These are phyloP conservation scores for Sebastes nivosus DNA, from an alignment of 2,797 vertebrate genomes.

Conservation along the genomic window DNA sequence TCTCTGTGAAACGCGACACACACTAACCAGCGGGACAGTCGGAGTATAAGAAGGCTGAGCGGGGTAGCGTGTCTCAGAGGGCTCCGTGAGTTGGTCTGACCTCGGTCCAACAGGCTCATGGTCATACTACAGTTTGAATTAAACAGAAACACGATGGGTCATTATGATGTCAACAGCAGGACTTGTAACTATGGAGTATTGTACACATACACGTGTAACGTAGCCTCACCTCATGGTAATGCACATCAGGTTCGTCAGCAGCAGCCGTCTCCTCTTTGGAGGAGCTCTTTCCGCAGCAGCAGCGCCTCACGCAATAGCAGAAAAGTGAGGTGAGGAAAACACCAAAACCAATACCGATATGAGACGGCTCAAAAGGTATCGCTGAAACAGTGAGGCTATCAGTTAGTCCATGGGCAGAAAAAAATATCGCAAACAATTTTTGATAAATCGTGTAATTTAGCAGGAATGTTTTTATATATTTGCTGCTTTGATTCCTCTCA, in stretches of 20 bases:
- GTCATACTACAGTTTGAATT: slow-evolving; percentile 9
- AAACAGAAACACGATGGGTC: background rate
- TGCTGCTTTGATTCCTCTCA: background rate
- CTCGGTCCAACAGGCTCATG: background rate
- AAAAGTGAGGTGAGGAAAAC: accelerated
- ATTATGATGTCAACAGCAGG: background rate
- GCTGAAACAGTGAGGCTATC: background rate
- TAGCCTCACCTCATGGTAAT: background rate
- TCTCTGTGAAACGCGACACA: background rate
- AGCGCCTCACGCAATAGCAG: slow-evolving; percentile 11
- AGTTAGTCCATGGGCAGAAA: background rate
- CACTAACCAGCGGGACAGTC: slow-evolving; percentile 30
- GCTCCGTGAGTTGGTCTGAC: background rate
- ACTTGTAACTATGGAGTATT: background rate
- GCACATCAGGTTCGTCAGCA: background rate
- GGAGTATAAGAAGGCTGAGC: background rate
- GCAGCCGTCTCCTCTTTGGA: background rate
- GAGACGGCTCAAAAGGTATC: accelerated
- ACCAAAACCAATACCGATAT: background rate
- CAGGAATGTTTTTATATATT: background rate
- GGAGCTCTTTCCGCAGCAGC: slow-evolving; percentile 12
- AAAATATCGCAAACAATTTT: background rate
- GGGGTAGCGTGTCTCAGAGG: background rate
- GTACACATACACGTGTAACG: background rate
- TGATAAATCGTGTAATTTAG: background rate